phyloP scores from a whole-genome alignment of 2,113 vertebrate species.

The Cygnus buccinator region DNA sequence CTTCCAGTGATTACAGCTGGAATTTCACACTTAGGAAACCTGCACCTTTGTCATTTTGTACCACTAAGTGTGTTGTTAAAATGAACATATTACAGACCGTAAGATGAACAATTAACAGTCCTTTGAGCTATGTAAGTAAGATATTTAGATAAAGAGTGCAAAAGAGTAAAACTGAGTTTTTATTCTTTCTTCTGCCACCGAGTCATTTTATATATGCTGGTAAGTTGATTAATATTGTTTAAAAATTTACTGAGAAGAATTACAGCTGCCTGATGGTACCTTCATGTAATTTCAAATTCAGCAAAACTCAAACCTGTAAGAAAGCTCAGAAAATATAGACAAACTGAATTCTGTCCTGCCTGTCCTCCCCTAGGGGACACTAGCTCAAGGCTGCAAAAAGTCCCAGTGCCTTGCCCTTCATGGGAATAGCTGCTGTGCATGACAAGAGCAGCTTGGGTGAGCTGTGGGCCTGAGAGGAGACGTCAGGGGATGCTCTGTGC shows the following conservation, averaged over 20 bases:
- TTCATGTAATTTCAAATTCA: background rate
- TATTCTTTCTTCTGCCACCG: background rate
- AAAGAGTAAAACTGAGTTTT: background rate
- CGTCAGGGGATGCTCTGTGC: background rate
- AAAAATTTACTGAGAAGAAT: background rate
- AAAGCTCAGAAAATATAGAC: background rate
- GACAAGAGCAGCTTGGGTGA: accelerated
- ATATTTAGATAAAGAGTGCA: background rate
- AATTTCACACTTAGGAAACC: background rate
- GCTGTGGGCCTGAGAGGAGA: background rate
- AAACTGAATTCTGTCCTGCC: background rate
- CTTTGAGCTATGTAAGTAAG: background rate
- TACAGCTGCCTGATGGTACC: background rate
- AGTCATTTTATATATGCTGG: background rate
- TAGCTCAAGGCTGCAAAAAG: background rate
- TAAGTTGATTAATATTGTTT: background rate
- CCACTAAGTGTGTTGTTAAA: background rate
- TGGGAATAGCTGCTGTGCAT: background rate
- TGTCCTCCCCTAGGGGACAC: background rate
- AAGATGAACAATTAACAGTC: background rate
- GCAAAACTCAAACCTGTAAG: background rate
- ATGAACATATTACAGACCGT: background rate
- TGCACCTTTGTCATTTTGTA: background rate
- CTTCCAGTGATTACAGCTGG: background rate
- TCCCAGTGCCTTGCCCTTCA: background rate